Evolutionary conservation across 2,797 vertebrate genomes (phyloP).

Genomic region (Distichodus sexfasciatus): DNA sequence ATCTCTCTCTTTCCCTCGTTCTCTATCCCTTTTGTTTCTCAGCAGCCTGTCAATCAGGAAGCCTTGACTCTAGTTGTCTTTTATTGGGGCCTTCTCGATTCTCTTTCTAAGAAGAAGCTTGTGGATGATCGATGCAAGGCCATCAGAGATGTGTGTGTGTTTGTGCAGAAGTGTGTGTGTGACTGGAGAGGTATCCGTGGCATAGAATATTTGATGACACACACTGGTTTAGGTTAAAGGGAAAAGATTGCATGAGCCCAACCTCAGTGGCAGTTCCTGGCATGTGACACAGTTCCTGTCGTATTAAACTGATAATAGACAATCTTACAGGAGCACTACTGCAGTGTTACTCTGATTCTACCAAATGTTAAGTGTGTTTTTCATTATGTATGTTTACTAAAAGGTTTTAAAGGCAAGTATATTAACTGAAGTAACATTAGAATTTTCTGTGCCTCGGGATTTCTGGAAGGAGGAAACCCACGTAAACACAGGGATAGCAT

Average conservation of each 20-base stretch:
- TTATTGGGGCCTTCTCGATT: constrained; percentile 27
- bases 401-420: too few relatives aligned
- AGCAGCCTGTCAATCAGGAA: constrained; percentile 15
- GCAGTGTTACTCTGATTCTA: too few relatives aligned
- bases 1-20: not conserved
- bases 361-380: too few relatives aligned
- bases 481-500: too few relatives aligned
- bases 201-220: constrained; percentile 14
- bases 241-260: not conserved
- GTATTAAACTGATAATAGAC: too few relatives aligned
- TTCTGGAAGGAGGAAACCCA: too few relatives aligned
- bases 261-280: not conserved
- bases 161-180: constrained; percentile 9
- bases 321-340: too few relatives aligned
- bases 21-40: constrained; percentile 16
- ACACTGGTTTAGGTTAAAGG: constrained; percentile 4
- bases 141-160: not conserved
- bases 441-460: too few relatives aligned
- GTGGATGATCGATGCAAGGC: not conserved
- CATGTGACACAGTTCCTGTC: not conserved
- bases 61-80: constrained; percentile 7
- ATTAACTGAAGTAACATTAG: too few relatives aligned
- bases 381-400: too few relatives aligned
- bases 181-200: not conserved
- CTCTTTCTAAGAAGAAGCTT: not conserved